Conservation (phyloP, 2,888 invertebrate species). For the Drosophila macrospina region DNA sequence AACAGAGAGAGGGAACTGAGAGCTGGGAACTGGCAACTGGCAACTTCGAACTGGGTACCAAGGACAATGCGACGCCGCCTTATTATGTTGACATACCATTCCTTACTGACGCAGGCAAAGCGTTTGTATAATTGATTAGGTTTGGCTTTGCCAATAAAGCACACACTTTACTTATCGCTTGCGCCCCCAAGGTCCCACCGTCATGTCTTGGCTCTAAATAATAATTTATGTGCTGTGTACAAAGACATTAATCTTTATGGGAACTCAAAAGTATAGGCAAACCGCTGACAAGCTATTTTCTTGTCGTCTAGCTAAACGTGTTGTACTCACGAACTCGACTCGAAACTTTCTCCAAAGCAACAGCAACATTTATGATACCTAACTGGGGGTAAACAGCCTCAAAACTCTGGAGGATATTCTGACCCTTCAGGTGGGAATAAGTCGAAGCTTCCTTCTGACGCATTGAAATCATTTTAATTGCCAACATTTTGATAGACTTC, state of each 20-base stretch:
- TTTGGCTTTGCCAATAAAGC: slow-evolving; percentile 62
- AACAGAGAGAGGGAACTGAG: not conserved
- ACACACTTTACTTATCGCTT: slow-evolving; percentile 45
- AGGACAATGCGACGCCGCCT: slow-evolving; percentile 54
- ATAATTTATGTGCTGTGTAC: slow-evolving; percentile 79
- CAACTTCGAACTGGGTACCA: slow-evolving; percentile 19
- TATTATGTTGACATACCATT: slow-evolving; percentile 79
- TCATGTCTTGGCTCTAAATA: slow-evolving; percentile 45
- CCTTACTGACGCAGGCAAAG: slow-evolving; percentile 33
- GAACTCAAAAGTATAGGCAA: slow-evolving; percentile 71
- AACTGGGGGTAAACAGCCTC: not conserved
- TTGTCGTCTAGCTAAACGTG: slow-evolving; percentile 33
- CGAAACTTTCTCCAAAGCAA: slow-evolving; percentile 18
- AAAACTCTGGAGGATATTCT: slow-evolving; percentile 6
- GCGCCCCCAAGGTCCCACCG: not conserved
- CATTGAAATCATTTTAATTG: slow-evolving; percentile 25
- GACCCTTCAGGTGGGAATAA: slow-evolving; percentile 12
- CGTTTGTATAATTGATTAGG: slow-evolving; percentile 79
- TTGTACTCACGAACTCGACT: slow-evolving; percentile 16
- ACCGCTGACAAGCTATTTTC: slow-evolving; percentile 63
- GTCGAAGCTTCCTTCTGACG: not conserved
- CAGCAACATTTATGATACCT: slow-evolving; percentile 8
- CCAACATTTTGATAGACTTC: slow-evolving; percentile 1
- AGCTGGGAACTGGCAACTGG: slow-evolving; percentile 5
- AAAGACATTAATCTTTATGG: slow-evolving; percentile 81